Base-by-base conservation (phyloP, 2,888 invertebrate species). In the Clunio marinus region DNA sequence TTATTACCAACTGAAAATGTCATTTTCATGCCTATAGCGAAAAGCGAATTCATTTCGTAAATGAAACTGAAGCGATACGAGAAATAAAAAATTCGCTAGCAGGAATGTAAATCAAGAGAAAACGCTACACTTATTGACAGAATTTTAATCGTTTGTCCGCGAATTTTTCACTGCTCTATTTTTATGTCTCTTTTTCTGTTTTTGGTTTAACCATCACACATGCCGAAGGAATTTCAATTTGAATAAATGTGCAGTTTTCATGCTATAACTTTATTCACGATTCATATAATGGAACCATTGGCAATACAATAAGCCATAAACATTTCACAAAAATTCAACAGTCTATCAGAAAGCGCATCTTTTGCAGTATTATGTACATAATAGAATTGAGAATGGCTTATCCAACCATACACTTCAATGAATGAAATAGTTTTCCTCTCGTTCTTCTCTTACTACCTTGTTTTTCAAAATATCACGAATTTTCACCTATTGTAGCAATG, bases 191-290 rank as follows among this genome's bases (percentile, higher is more conserved):
- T 32, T 8, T 4, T 41, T 41, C 10, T 41, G 10, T 41, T 41
- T 41, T 51, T 2, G 20, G 3, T n/a, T 4, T 15, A 15, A 8
- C 22, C 51, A 51, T 15, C 15, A 41, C 22, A 20, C 51, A 22
- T 20, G 8, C 51, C 10, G 10, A 32, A 51, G 17, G 8, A 17
- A 17, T 51, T 51, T 22, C 51, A 51, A 51, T 51, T 51, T 51
- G 51, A 20, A 51, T 51, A 51, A 51, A 51, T 20, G 17, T 51
- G 51, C 51, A 51, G 41, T 51, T 51, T 51, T 51, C 22, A 22
- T 51, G 8, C 51, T 10, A 15, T 41, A 41, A 41, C 41, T n/a
- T 15, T n/a, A 41, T 41, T 15, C 41, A n/a, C 41, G 15, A 41
- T 8, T 10, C 5, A n/a, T n/a, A 41, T 41, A 41, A 41, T 41